Base-by-base conservation (phyloP, 2,113 vertebrate species). In the Nesogale talazaci region DNA sequence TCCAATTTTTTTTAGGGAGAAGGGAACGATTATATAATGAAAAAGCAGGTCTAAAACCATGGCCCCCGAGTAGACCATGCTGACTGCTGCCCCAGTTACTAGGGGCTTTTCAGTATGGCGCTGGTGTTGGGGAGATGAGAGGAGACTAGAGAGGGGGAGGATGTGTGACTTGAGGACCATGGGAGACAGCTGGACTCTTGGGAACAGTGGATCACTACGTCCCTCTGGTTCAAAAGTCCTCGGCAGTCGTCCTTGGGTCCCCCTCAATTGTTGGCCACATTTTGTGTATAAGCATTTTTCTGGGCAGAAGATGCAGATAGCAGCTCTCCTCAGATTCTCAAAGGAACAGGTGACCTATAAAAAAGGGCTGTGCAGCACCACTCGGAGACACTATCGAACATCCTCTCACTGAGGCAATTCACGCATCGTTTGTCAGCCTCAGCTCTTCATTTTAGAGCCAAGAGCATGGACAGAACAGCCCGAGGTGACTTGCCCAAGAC, bases 341-440 rank as follows among this genome's bases (percentile, higher is more conserved):
- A 79, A 88, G 87, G 82, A 82, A 79, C 23, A 25, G 4, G 57
- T 88, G 85, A 92, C 70, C 79, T 93, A 38, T 63, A 65, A 82
- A 12, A 52, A 88, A 89, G 79, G 79, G 40, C 88, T 79, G 69
- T 27, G 1, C 25, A 29, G 81, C 46, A 40, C 46, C 46, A 38
- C 72, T 84, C 25, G 12, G 52, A 75, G 74, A 87, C 46, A 87
- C n/a, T 15, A 31, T 34, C 70, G 75, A 76, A 94, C 46, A n/a
- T 90, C 86, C 63, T 70, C 56, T 63, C 86, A 79, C 40, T 17
- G 0, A 20, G 38, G 83, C 56, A 61, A 79, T 31, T 94, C 38
- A n/a, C 80, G 59, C 82, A 59, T 56, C 17, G n/a, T 67, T 82
- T 22, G 38, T 52, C 59, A 67, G 34, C 80, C 81, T 76, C 56